Evolutionary conservation across 2,113 vertebrate genomes (phyloP).

Genomic region (Scytalopus superciliaris): DNA sequence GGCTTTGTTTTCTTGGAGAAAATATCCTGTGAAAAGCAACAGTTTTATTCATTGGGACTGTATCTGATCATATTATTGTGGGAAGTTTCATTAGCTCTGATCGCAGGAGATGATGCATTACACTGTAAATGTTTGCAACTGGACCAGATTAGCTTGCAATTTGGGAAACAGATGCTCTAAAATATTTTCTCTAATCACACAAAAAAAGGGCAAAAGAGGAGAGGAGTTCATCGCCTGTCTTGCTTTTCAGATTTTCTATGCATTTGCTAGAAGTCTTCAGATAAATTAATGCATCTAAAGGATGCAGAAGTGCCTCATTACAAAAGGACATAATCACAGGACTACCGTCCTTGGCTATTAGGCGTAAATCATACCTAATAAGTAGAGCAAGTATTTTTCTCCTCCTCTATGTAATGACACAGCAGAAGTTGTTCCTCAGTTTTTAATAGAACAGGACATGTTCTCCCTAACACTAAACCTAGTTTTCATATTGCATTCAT

Average conservation of each 20-base stretch:
- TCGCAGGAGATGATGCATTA: constrained; percentile 2
- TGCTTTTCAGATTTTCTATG: constrained; percentile 1
- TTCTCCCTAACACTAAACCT: neutral
- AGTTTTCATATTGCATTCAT: neutral
- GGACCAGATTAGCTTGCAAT: neutral
- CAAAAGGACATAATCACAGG: neutral
- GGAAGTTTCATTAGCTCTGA: constrained; percentile 15
- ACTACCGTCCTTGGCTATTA: neutral
- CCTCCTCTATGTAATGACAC: neutral
- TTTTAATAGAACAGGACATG: neutral
- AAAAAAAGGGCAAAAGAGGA: neutral
- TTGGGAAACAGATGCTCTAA: constrained; percentile 28
- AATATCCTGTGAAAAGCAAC: neutral
- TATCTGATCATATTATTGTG: constrained; percentile 27
- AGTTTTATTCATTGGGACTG: neutral
- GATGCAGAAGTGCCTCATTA: neutral
- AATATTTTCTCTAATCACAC: neutral
- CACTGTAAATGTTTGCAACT: constrained; percentile 36
- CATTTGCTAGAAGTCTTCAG: neutral
- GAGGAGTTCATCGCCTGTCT: neutral
- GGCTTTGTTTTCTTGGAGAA: neutral
- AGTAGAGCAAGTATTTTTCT: neutral
- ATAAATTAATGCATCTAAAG: neutral
- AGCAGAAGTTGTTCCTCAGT: neutral
- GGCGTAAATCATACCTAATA: neutral